These are phyloP conservation scores for Cetoscarus ocellatus DNA, from an alignment of 2,797 vertebrate genomes.

Conservation along the genomic window DNA sequence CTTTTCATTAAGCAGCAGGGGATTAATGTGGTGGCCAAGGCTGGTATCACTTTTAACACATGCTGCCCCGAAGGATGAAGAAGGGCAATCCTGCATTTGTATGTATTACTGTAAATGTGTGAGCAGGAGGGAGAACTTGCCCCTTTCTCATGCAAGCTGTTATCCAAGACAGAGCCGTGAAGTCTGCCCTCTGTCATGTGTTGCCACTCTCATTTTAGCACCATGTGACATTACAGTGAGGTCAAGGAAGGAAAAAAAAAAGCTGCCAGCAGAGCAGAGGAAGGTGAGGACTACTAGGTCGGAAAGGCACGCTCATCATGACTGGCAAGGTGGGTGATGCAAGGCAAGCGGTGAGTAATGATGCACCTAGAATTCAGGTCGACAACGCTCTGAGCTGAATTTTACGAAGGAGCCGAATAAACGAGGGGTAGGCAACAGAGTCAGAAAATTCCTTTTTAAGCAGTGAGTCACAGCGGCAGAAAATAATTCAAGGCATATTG, in stretches of 20 bases:
- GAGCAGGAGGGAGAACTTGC: constrained; percentile 17
- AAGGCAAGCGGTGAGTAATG: constrained; percentile 72
- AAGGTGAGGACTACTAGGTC: constrained; percentile 48
- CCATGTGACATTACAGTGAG: constrained; percentile 59
- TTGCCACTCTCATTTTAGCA: constrained; percentile 64
- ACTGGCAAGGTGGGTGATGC: constrained; percentile 69
- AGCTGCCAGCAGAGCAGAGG: constrained; percentile 28
- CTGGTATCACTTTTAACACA: constrained; percentile 76
- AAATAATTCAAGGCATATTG: constrained; percentile 42
- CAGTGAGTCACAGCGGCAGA: constrained; percentile 47
- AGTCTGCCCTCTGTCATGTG: constrained; percentile 49
- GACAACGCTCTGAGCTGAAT: constrained; percentile 61
- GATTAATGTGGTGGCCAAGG: constrained; percentile 71
- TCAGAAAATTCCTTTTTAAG: constrained; percentile 46
- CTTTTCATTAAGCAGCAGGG: constrained; percentile 81
- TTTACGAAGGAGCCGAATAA: constrained; percentile 46
- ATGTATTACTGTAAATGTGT: constrained; percentile 15
- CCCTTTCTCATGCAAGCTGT: constrained; percentile 47
- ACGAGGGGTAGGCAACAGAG: constrained; percentile 27
- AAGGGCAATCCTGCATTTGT: constrained; percentile 47
- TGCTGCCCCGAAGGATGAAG: constrained; percentile 59
- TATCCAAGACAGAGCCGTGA: constrained; percentile 49
- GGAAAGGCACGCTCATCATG: constrained; percentile 59
- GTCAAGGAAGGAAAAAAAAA: constrained; percentile 55
- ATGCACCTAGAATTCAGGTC: constrained; percentile 76